Percentiles rank a stretch among this genome's conserved stretches.
These are phyloP conservation scores for Jaculus jaculus DNA, from an alignment of 2,113 vertebrate genomes.

Conservation along the genomic window DNA sequence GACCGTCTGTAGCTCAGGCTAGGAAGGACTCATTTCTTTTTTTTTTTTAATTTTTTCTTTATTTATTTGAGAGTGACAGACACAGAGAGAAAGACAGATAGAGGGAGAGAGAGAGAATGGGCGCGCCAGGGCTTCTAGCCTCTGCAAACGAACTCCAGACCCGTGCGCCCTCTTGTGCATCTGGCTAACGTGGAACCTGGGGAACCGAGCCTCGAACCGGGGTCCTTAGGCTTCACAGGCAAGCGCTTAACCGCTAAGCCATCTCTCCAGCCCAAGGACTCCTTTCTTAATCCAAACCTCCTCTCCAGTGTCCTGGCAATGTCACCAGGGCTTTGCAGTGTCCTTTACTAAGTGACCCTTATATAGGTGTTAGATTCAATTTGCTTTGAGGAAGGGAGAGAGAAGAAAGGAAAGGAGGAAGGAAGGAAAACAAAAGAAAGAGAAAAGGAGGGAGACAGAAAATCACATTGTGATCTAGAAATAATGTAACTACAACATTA, in stretches of 20 bases:
- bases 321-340: not conserved
- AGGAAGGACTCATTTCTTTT: slow-evolving; percentile 61
- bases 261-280: too few species aligned
- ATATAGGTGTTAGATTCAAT: slow-evolving; percentile 45
- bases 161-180: too few species aligned
- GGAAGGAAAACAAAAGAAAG: not conserved
- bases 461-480: not conserved
- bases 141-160: too few species aligned
- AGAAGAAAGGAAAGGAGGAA: not conserved
- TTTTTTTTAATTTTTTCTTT: too few species aligned
- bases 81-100: too few species aligned
- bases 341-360: not conserved
- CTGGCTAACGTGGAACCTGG: too few species aligned
- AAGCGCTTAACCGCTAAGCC: too few species aligned
- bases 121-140: too few species aligned
- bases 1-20: slow-evolving; percentile 19
- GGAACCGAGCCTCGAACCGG: too few species aligned
- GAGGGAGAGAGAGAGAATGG: too few species aligned
- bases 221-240: too few species aligned
- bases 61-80: too few species aligned
- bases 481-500: not conserved
- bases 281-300: slow-evolving; percentile 45
- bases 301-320: not conserved
- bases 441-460: not conserved
- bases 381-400: not conserved